phyloP scores from a whole-genome alignment of 2,888 invertebrate species.

The Strigamia crassipes region DNA sequence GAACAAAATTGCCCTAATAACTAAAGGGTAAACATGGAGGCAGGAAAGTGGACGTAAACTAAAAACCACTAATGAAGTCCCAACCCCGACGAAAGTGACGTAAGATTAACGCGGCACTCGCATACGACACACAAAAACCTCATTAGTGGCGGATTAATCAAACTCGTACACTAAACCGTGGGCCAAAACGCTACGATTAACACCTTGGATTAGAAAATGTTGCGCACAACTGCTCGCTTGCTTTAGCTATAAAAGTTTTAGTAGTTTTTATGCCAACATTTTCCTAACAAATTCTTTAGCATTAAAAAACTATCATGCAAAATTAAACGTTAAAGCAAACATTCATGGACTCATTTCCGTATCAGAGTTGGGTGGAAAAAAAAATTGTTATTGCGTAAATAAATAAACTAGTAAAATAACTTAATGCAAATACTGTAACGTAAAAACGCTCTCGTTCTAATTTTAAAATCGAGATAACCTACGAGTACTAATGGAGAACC shows the following conservation, averaged over 20 bases:
- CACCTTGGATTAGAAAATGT: not conserved
- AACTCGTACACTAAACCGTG: not conserved
- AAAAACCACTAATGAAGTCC: slow-evolving; percentile 38
- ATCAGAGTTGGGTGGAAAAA: too few species aligned
- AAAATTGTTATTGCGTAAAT: too few species aligned
- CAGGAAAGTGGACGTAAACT: not conserved
- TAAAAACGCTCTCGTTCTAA: too few species aligned
- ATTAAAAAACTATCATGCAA: slow-evolving; percentile 10
- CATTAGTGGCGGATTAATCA: slow-evolving; percentile 39
- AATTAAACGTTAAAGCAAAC: not conserved
- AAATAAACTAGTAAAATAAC: too few species aligned
- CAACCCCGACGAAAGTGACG: not conserved
- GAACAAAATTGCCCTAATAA: not conserved
- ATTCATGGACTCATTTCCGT: too few species aligned
- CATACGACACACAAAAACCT: not conserved
- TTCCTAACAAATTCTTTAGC: not conserved
- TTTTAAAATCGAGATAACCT: too few species aligned
- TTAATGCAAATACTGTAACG: too few species aligned
- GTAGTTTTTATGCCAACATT: not conserved
- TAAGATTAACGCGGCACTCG: slow-evolving; percentile 9
- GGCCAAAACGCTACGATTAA: not conserved
- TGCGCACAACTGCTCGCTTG: not conserved
- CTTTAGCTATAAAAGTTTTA: not conserved
- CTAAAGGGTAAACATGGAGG: not conserved
- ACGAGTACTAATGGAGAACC: too few species aligned